A percentile compares a stretch with the other conserved stretches of the same genome.
Conservation (phyloP, 2,113 vertebrate species). For the Poicephalus gulielmi region DNA sequence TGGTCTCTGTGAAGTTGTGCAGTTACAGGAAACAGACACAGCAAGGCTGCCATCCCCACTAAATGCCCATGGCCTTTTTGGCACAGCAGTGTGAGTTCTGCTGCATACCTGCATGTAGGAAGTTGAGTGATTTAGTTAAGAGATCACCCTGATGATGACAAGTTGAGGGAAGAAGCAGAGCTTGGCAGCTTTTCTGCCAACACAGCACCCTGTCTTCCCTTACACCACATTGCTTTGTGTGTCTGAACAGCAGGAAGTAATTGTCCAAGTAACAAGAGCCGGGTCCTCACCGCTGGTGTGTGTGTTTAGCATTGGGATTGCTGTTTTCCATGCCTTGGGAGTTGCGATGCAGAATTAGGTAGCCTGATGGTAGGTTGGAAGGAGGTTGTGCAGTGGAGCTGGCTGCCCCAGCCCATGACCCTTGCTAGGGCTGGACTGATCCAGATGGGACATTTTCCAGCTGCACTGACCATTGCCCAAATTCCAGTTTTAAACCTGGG, state of each 20-base stretch:
- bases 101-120: background rate
- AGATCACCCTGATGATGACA: background rate
- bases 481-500: conserved; percentile 30
- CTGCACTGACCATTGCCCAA: conserved; percentile 6
- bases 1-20: background rate
- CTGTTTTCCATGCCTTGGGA: background rate
- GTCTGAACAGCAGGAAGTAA: background rate
- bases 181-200: background rate
- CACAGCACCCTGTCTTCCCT: background rate
- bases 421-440: background rate
- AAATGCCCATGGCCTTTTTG: rapidly evolving
- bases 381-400: background rate
- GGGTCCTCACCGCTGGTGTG: background rate
- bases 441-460: background rate
- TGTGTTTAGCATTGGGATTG: background rate
- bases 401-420: background rate
- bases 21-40: background rate
- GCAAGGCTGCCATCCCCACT: background rate
- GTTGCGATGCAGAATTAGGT: background rate
- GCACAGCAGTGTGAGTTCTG: background rate
- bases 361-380: background rate
- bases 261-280: background rate
- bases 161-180: background rate
- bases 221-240: rapidly evolving
- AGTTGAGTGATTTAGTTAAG: background rate